Conservation (phyloP, 2,888 invertebrate genomes). For the Dasysyrphus tricinctus region DNA sequence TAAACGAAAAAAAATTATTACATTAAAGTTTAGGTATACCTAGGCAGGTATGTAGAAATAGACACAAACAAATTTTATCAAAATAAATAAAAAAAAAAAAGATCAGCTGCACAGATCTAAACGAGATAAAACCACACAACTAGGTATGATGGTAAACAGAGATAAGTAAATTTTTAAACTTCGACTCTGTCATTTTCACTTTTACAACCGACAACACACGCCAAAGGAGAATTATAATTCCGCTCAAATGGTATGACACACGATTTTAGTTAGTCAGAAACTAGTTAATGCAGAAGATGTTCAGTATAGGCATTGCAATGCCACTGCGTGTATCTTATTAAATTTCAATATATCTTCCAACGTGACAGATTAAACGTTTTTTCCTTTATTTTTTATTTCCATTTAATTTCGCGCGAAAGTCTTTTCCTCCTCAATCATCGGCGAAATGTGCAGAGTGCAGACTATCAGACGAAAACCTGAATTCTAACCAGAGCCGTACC, state of each 20-base stretch:
- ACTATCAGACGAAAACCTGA: constrained; percentile 55
- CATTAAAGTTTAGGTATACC: not conserved
- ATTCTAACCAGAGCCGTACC: constrained; percentile 14
- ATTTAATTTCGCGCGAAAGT: constrained; percentile 28
- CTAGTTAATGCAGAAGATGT: constrained; percentile 7
- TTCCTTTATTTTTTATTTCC: constrained; percentile 7
- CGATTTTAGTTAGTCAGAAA: not conserved
- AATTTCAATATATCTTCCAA: constrained; percentile 46
- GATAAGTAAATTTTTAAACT: constrained; percentile 37
- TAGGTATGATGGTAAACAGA: constrained; percentile 4
- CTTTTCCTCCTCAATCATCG: constrained; percentile 25
- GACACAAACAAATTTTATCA: not conserved
- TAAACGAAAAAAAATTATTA: not conserved
- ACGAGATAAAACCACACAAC: constrained; percentile 16
- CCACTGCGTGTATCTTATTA: constrained; percentile 16
- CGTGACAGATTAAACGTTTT: not conserved
- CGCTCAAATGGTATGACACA: constrained; percentile 21
- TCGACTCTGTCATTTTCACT: constrained; percentile 41
- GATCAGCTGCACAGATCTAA: constrained; percentile 14
- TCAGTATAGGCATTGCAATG: not conserved
- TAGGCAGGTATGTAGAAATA: not conserved
- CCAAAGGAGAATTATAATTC: constrained; percentile 20
- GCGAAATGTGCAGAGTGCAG: not conserved
- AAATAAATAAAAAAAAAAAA: constrained; percentile 6
- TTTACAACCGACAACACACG: constrained; percentile 22